Percentiles rank a stretch among this genome's conserved stretches.
These are phyloP conservation scores for Drosophila repletoides DNA, from an alignment of 1,140 invertebrate species.

Conservation along the genomic window DNA sequence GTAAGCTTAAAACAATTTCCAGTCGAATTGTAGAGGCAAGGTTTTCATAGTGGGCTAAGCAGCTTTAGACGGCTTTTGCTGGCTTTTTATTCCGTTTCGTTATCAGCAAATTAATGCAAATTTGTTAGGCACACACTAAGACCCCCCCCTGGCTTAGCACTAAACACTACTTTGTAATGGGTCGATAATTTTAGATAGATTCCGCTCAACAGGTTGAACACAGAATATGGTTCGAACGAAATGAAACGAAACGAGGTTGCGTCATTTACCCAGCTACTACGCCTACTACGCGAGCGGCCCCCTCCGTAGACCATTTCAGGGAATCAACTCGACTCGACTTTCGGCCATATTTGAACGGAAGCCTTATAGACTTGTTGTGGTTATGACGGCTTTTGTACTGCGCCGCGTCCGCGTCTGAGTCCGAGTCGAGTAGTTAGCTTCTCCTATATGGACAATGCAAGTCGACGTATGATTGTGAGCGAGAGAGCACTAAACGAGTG, in stretches of 20 bases:
- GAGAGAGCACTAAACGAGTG: background rate
- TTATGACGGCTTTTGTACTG: constrained; percentile 27
- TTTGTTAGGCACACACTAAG: constrained; percentile 27
- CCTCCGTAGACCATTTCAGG: constrained; percentile 14
- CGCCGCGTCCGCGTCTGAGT: constrained; percentile 3
- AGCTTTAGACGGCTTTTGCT: constrained; percentile 4
- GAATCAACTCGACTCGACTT: constrained; percentile 20
- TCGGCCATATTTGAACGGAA: constrained; percentile 62
- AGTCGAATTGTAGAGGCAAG: background rate
- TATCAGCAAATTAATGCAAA: constrained; percentile 38
- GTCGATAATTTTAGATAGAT: constrained; percentile 39
- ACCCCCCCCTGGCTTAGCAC: background rate
- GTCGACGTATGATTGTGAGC: constrained; percentile 3
- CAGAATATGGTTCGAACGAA: constrained; percentile 2
- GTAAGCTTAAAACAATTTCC: no score
- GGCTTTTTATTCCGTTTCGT: constrained; percentile 17
- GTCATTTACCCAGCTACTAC: constrained; percentile 41
- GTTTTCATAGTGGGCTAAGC: constrained; percentile 17
- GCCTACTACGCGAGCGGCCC: no score
- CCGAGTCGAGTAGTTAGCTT: constrained; percentile 7
- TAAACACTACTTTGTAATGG: constrained; percentile 12
- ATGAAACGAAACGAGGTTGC: constrained; percentile 40
- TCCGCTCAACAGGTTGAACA: constrained; percentile 46
- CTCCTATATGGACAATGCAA: constrained; percentile 42
- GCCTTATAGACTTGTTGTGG: constrained; percentile 42